Evolutionary conservation across 2,113 vertebrate species (phyloP).

Genomic region (Neogobius melanostomus): DNA sequence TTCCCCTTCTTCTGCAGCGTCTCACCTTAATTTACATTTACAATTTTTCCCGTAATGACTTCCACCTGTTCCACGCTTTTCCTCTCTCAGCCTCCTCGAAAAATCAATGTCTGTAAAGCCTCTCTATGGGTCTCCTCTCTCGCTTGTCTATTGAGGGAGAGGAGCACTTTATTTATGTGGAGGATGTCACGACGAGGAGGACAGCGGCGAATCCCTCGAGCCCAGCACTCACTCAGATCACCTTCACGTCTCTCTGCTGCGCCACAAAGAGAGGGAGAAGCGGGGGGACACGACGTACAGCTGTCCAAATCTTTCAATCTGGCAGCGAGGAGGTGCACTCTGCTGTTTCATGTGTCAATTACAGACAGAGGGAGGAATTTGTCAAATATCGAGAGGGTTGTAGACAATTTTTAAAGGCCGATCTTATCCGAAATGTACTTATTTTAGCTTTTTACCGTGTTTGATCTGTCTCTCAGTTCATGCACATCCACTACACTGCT

Average conservation of each 20-base stretch:
- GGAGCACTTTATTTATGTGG: background rate
- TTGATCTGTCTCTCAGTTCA: too few species aligned
- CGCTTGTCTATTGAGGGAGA: background rate
- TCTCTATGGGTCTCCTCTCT: background rate
- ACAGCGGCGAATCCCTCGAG: background rate
- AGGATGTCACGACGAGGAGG: background rate
- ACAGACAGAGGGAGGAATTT: background rate
- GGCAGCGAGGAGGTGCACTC: background rate
- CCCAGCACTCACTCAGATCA: background rate
- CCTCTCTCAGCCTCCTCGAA: background rate
- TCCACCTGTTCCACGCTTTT: background rate
- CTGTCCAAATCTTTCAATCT: background rate
- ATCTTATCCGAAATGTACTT: too few species aligned
- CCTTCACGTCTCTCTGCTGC: constrained; percentile 4
- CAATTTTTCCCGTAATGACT: background rate
- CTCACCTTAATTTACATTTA: background rate
- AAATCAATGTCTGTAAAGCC: background rate
- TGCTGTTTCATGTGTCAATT: background rate
- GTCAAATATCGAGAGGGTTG: too few species aligned
- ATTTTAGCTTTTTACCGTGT: too few species aligned
- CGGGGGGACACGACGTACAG: background rate
- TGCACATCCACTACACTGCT: too few species aligned
- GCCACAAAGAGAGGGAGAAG: background rate
- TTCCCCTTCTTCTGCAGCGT: too few species aligned
- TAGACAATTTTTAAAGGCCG: too few species aligned